Percentiles rank a stretch among this genome's conserved stretches.
Conservation (phyloP, 64 coral and sea anemone genomes). For the Trachythela sp. region DNA sequence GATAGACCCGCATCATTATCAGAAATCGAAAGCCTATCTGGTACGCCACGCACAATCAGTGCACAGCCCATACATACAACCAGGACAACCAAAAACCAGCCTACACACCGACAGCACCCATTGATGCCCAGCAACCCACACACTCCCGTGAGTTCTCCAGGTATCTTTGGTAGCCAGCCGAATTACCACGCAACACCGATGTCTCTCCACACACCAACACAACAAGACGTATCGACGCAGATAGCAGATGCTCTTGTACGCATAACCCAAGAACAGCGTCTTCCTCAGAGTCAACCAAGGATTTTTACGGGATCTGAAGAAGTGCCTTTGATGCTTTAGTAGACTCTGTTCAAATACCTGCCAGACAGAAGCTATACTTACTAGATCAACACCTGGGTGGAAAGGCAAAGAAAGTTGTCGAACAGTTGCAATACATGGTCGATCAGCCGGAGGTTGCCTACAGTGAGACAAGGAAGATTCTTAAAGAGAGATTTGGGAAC, state of each 20-base stretch:
- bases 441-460: conserved; percentile 53
- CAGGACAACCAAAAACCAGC: neutral
- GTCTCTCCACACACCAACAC: too few species aligned
- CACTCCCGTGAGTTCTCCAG: neutral
- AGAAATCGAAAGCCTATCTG: neutral
- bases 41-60: neutral
- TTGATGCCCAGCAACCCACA: neutral
- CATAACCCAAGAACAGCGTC: conserved; percentile 52
- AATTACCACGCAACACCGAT: neutral
- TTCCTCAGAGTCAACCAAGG: conserved; percentile 43
- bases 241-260: conserved; percentile 33
- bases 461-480: conserved; percentile 39
- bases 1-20: neutral
- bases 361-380: conserved; percentile 58
- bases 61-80: neutral
- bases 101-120: neutral
- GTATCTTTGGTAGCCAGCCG: neutral
- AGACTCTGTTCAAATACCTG: conserved; percentile 36
- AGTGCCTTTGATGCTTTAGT: conserved; percentile 26
- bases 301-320: neutral
- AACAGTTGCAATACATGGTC: conserved; percentile 65
- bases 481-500: conserved; percentile 59
- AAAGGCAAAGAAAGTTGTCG: conserved; percentile 60
- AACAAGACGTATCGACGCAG: neutral
- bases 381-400: conserved; percentile 58